Conservation (phyloP, 2,888 invertebrate genomes). For the Falcaria lacertinaria region DNA sequence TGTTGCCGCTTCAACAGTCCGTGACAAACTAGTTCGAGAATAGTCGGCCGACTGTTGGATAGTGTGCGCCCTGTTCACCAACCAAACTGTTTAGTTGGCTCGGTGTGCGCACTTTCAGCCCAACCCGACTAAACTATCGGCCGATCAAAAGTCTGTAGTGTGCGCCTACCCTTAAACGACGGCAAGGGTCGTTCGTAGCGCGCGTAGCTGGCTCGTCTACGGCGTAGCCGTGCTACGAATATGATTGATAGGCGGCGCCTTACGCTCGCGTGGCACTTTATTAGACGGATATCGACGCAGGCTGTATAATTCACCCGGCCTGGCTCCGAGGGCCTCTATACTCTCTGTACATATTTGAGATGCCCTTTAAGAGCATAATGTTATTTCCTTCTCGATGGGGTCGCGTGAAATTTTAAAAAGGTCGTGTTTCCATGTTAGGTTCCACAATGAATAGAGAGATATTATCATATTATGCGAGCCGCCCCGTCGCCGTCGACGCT, state of each 20-base stretch:
- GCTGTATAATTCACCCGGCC: background rate
- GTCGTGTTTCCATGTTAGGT: background rate
- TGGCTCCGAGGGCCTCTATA: background rate
- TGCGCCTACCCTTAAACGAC: too few relatives aligned
- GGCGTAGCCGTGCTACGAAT: slow-evolving; percentile 3
- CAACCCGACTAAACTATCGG: too few relatives aligned
- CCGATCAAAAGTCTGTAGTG: too few relatives aligned
- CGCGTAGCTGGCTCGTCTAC: slow-evolving; percentile 1
- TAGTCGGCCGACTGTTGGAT: too few relatives aligned
- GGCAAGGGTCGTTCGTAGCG: background rate
- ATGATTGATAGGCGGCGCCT: slow-evolving; percentile 5
- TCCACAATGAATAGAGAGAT: background rate
- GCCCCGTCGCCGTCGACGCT: too few relatives aligned
- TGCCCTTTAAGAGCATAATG: background rate
- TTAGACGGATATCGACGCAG: background rate
- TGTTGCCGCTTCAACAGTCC: too few relatives aligned
- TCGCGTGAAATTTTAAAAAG: background rate
- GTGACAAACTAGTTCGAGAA: too few relatives aligned
- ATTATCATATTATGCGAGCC: background rate
- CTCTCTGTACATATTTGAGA: background rate
- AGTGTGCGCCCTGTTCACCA: too few relatives aligned
- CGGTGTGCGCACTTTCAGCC: too few relatives aligned
- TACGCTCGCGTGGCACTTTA: background rate
- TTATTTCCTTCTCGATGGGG: background rate
- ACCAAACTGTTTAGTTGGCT: too few relatives aligned